Evolutionary conservation across 2,113 vertebrate species (phyloP).

Genomic region (Catharus fuscescens): DNA sequence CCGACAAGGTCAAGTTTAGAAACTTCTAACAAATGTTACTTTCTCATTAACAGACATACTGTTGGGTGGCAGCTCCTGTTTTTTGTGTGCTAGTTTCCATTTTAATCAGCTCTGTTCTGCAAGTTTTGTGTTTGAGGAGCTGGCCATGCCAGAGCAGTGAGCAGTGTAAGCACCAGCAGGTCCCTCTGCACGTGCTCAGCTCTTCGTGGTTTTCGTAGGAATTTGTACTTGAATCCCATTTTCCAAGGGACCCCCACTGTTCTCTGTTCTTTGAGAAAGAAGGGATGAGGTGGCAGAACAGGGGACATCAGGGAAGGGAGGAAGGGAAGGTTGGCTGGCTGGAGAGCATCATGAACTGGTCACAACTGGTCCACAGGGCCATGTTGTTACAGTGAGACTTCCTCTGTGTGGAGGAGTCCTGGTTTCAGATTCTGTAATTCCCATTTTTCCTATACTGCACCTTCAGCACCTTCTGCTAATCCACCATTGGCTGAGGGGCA

Average conservation of each 20-base stretch:
- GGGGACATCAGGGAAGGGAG: not conserved
- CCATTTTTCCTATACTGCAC: not conserved
- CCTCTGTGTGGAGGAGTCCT: not conserved
- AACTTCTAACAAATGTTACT: constrained; percentile 45
- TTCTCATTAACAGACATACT: constrained; percentile 17
- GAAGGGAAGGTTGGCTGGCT: not conserved
- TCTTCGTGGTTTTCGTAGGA: not conserved
- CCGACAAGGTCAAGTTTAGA: constrained; percentile 35
- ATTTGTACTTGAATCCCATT: not conserved
- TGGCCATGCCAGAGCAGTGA: not conserved
- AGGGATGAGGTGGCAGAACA: not conserved
- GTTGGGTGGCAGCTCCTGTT: not conserved
- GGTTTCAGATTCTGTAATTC: not conserved
- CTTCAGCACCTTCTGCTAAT: not conserved
- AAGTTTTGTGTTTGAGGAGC: not conserved
- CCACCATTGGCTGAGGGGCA: fast-evolving
- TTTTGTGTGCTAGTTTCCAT: not conserved
- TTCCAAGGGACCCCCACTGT: not conserved
- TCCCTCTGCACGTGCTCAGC: not conserved
- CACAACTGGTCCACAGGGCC: not conserved
- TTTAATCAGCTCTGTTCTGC: not conserved
- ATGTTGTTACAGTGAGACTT: not conserved
- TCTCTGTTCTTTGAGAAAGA: not conserved
- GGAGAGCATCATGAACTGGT: not conserved
- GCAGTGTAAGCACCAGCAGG: fast-evolving